These are phyloP conservation scores for Chaetodon trifasciatus DNA, from an alignment of 2,797 vertebrate species.

Conservation along the genomic window DNA sequence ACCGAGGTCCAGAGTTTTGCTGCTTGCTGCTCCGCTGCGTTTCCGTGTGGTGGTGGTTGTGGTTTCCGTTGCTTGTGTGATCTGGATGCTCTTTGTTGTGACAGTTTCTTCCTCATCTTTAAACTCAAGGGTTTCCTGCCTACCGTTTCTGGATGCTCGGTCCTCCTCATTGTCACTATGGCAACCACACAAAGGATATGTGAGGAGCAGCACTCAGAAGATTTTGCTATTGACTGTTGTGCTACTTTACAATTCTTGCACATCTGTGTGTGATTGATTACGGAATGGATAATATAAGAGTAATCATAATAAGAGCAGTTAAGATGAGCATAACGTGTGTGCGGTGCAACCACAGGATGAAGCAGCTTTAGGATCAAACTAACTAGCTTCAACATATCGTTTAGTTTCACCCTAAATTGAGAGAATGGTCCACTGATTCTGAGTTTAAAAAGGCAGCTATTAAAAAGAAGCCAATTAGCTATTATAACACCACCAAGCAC, in stretches of 20 bases:
- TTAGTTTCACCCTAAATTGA: not conserved
- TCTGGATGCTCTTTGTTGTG: conserved; percentile 94
- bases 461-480: not conserved
- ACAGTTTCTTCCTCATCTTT: conserved; percentile 96
- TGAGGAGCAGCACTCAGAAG: conserved; percentile 12
- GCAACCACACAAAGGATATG: conserved; percentile 44
- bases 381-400: not conserved
- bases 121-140: conserved; percentile 91
- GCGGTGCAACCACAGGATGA: no score
- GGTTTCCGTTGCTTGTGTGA: conserved; percentile 93
- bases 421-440: not conserved
- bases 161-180: conserved; percentile 94
- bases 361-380: no score
- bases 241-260: conserved; percentile 6
- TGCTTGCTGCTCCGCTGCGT: conserved; percentile 89
- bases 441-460: not conserved
- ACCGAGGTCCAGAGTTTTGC: conserved; percentile 96
- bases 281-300: no score
- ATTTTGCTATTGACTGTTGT: conserved; percentile 4
- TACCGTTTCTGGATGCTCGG: conserved; percentile 87
- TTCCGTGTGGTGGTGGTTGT: conserved; percentile 90
- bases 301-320: no score
- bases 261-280: not conserved
- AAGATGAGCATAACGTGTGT: no score
- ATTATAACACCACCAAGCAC: no score